These are phyloP conservation scores for Torymus aiolomorphi DNA, from an alignment of 2,888 invertebrate genomes.

Conservation along the genomic window DNA sequence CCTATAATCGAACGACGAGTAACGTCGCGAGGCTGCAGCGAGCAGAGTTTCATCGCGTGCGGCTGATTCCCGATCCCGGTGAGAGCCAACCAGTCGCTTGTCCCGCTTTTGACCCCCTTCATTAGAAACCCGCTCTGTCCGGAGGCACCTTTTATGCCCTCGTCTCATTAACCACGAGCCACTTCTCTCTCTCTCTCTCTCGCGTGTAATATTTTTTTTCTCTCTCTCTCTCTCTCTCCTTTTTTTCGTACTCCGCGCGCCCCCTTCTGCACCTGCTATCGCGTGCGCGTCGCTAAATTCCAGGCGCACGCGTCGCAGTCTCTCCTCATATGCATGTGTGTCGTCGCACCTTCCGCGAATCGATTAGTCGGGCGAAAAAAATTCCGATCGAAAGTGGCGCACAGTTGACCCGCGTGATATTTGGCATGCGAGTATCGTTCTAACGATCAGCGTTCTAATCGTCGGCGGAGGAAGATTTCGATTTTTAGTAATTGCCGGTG, in stretches of 20 bases:
- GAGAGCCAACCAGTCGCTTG: background rate
- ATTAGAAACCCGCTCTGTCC: slow-evolving; percentile 22
- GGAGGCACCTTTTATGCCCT: background rate
- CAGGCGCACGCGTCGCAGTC: background rate
- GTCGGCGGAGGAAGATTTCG: background rate
- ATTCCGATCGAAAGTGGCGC: slow-evolving; percentile 28
- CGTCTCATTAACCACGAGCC: slow-evolving; percentile 23
- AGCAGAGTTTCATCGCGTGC: background rate
- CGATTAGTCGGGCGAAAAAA: slow-evolving; percentile 23
- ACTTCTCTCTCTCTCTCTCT: too few species aligned
- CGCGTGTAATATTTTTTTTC: slow-evolving; percentile 18
- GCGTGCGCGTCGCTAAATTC: background rate
- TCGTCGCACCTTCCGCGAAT: slow-evolving; percentile 31
- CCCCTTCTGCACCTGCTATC: slow-evolving; percentile 4
- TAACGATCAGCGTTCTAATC: background rate
- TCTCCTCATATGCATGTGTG: background rate
- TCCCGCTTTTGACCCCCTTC: slow-evolving; percentile 14
- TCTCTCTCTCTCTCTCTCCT: slow-evolving; percentile 12
- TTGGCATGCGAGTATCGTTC: background rate
- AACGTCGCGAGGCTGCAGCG: too few species aligned
- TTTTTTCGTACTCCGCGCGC: slow-evolving; percentile 5
- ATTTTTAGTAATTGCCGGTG: background rate
- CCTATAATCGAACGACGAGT: too few species aligned
- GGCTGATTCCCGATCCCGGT: background rate
- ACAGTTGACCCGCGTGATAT: background rate